A percentile compares a stretch with the other conserved stretches of the same genome.
These are phyloP conservation scores for Echinometra lucunter DNA, from an alignment of 53 echinoderm and acorn worm species.

Conservation along the genomic window DNA sequence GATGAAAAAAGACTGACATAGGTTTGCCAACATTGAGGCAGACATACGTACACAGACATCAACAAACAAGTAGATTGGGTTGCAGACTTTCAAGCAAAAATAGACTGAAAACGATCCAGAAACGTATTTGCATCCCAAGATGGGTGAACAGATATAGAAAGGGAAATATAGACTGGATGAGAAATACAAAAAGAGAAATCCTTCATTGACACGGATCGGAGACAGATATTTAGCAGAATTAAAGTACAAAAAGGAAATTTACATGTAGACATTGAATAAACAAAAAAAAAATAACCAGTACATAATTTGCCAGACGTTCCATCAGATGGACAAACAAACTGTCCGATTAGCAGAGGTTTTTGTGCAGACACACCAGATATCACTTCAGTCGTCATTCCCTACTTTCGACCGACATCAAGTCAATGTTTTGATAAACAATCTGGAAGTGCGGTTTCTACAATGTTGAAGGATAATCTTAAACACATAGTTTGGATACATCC, in stretches of 20 bases:
- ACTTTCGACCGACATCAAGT: neutral
- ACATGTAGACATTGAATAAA: neutral
- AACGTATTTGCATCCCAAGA: neutral
- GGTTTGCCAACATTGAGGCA: neutral
- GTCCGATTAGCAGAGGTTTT: neutral
- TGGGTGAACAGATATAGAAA: neutral
- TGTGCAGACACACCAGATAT: neutral
- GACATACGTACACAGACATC: neutral
- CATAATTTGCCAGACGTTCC: neutral
- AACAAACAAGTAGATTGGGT: too few species aligned
- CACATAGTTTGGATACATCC: neutral
- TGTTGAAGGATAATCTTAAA: neutral
- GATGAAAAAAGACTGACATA: too few species aligned
- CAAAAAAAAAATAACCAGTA: neutral
- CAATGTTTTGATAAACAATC: constrained; percentile 28
- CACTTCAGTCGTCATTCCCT: neutral
- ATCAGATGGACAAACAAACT: neutral
- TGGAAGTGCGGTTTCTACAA: constrained; percentile 4
- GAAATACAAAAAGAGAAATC: too few species aligned
- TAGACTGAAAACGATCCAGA: neutral
- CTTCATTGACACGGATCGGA: too few species aligned
- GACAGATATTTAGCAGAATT: too few species aligned
- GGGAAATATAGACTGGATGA: too few species aligned
- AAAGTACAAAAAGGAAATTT: too few species aligned
- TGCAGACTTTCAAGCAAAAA: neutral